Percentiles rank a stretch among this genome's conserved stretches.
Conservation (phyloP, 2,888 invertebrate species). For the Nomada ruficornis region DNA sequence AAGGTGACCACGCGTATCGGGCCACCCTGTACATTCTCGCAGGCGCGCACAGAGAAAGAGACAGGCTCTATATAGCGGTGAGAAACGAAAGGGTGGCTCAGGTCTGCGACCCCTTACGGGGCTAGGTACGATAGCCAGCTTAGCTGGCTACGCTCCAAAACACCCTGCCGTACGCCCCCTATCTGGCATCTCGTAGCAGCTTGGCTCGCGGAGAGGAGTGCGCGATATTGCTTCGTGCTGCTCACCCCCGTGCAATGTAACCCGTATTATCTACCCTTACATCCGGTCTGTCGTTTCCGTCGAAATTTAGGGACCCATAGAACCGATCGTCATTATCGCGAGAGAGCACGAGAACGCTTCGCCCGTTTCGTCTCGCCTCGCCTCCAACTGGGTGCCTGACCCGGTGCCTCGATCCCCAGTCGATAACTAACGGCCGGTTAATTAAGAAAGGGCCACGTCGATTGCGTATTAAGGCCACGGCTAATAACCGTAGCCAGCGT, state of each 20-base stretch:
- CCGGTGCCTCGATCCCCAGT: slow-evolving; percentile 13
- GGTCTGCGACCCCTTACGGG: slow-evolving; percentile 67
- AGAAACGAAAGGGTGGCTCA: slow-evolving; percentile 61
- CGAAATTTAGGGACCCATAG: slow-evolving; percentile 56
- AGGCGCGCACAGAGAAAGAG: slow-evolving; percentile 12
- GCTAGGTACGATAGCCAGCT: slow-evolving; percentile 71
- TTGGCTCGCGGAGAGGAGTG: slow-evolving; percentile 72
- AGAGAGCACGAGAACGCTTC: slow-evolving; percentile 42
- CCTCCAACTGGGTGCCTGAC: neutral
- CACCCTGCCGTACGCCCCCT: slow-evolving; percentile 67
- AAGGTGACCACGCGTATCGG: neutral
- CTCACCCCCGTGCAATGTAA: slow-evolving; percentile 66
- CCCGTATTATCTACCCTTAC: slow-evolving; percentile 66
- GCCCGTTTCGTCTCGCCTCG: slow-evolving; percentile 16
- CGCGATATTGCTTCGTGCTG: slow-evolving; percentile 76
- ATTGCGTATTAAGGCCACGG: slow-evolving; percentile 50
- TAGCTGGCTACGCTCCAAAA: slow-evolving; percentile 77
- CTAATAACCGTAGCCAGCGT: slow-evolving; percentile 32
- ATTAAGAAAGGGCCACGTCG: slow-evolving; percentile 53
- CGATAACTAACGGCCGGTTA: slow-evolving; percentile 58
- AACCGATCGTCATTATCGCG: slow-evolving; percentile 63
- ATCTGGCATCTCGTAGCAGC: slow-evolving; percentile 78
- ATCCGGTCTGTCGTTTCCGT: slow-evolving; percentile 63
- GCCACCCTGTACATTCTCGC: slow-evolving; percentile 17
- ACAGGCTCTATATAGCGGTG: slow-evolving; percentile 32